A percentile compares a stretch with the other conserved stretches of the same genome.
These are phyloP conservation scores for Propsilocerus akamusi DNA, from an alignment of 1,140 invertebrate genomes.

Conservation along the genomic window DNA sequence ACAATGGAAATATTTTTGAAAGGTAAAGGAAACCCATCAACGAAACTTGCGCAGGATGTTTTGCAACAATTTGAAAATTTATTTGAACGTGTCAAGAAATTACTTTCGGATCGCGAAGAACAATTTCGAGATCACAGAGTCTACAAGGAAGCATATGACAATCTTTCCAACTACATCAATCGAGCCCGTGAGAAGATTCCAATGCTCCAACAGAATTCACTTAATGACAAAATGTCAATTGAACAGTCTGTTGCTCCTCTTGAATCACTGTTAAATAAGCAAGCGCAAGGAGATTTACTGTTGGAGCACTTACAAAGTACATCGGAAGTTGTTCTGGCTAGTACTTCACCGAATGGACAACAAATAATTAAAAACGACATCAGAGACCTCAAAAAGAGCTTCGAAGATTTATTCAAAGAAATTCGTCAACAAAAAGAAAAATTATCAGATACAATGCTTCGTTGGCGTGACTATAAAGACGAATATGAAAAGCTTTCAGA, in stretches of 20 bases:
- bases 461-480: constrained; percentile 81
- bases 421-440: constrained; percentile 69
- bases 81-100: constrained; percentile 46
- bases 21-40: constrained; percentile 63
- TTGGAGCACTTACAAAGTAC: constrained; percentile 72
- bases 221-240: constrained; percentile 73
- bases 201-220: constrained; percentile 59
- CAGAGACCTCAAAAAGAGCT: constrained; percentile 61
- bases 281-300: constrained; percentile 74
- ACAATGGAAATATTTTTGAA: constrained; percentile 73
- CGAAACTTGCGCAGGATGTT: constrained; percentile 66
- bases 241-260: constrained; percentile 74
- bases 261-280: constrained; percentile 69
- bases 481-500: constrained; percentile 80
- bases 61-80: constrained; percentile 61
- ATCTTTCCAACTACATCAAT: constrained; percentile 65
- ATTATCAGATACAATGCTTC: constrained; percentile 58
- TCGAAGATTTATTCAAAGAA: constrained; percentile 68
- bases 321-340: constrained; percentile 66
- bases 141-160: constrained; percentile 80
- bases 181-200: constrained; percentile 77
- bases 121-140: constrained; percentile 72
- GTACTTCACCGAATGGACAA: constrained; percentile 60
- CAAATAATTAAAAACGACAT: constrained; percentile 69
- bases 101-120: constrained; percentile 59